Evolutionary conservation across 2,888 invertebrate genomes (phyloP).

Genomic region (Erynnis tages): DNA sequence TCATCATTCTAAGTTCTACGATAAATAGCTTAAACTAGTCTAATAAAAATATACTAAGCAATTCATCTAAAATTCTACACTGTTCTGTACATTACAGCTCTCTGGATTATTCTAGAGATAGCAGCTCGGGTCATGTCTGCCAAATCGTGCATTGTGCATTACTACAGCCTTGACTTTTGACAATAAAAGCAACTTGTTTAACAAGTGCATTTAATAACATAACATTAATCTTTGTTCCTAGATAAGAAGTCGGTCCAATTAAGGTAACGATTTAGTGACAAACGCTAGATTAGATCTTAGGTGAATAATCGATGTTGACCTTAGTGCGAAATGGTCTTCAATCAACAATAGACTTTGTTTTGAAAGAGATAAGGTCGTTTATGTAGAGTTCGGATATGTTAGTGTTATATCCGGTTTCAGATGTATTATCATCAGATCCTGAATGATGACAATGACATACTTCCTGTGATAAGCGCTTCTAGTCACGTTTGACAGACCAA

Average conservation of each 20-base stretch:
- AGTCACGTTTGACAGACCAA: constrained; percentile 36
- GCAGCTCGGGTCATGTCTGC: no score
- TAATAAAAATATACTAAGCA: no score
- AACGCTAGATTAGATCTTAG: constrained; percentile 1
- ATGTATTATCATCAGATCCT: constrained; percentile 29
- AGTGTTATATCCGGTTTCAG: constrained; percentile 25
- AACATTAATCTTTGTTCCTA: neutral
- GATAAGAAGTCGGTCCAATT: neutral
- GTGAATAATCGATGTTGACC: constrained; percentile 1
- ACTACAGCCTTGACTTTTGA: no score
- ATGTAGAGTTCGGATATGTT: neutral
- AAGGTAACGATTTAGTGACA: neutral
- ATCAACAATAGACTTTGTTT: neutral
- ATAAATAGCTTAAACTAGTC: no score
- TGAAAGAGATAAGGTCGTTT: neutral
- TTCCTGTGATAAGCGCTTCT: constrained; percentile 28
- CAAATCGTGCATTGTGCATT: no score
- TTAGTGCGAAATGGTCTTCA: neutral
- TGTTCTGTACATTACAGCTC: no score
- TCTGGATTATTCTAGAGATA: no score
- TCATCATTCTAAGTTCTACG: no score
- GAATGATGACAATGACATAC: constrained; percentile 31
- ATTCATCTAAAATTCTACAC: no score
- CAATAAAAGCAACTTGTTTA: no score
- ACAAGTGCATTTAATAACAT: neutral